phyloP scores from a whole-genome alignment of 2,113 vertebrate genomes.

The Ellobius talpinus region DNA sequence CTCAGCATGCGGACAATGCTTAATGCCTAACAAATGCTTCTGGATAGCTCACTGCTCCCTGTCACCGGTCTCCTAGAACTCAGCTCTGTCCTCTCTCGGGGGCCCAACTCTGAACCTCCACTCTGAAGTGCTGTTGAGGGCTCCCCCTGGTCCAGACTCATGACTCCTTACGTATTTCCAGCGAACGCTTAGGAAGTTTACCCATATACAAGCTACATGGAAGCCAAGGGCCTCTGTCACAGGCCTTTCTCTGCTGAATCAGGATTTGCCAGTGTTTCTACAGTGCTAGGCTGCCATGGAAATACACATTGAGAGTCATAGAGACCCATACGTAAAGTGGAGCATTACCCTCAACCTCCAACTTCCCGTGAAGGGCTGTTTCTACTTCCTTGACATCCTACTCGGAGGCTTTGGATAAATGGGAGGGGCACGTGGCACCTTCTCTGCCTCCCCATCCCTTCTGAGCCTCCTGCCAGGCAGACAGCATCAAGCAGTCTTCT shows the following conservation, averaged over 20 bases:
- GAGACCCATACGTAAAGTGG: neutral
- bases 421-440: accelerated
- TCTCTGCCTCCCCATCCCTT: neutral
- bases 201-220: neutral
- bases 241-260: neutral
- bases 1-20: neutral
- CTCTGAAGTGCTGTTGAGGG: neutral
- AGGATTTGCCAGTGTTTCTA: neutral
- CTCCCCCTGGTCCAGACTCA: neutral
- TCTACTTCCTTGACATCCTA: neutral
- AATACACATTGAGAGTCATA: neutral
- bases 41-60: neutral
- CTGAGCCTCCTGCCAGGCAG: neutral
- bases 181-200: neutral
- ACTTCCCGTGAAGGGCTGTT: neutral
- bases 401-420: neutral
- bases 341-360: neutral
- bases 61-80: neutral
- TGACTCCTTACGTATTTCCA: neutral
- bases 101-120: neutral
- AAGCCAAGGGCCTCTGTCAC: neutral
- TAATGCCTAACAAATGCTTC: neutral
- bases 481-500: neutral
- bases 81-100: neutral
- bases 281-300: neutral